Base-by-base conservation (phyloP, 2,113 vertebrate species). In the Xiphophorus maculatus region DNA sequence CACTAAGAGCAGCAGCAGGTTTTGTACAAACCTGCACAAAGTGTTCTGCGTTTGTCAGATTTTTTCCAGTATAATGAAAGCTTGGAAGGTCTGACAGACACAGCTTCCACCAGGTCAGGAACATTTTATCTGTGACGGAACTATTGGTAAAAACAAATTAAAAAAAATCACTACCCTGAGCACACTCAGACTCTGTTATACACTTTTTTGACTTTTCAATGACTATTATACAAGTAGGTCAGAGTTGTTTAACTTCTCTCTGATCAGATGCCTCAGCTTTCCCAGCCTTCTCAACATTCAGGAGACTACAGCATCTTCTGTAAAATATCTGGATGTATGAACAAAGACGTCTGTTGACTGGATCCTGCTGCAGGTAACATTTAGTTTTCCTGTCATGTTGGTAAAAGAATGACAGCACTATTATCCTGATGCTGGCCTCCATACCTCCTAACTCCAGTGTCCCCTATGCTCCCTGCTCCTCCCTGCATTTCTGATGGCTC, bases 401-500 rank as follows among this genome's bases (percentile, higher is more conserved):
- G 33, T 37, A 19, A 25, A 25, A 42, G 64, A 28, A n/a, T 29
- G 58, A 76, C 60, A 67, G 63, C 58, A n/a, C 2, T 48, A 0
- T 30, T 66, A 80, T 37, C 51, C 63, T 2, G 35, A 33, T 28
- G 69, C 32, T 42, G 29, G 51, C 74, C 19, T 60, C 12, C 22
- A 63, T 30, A 19, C 68, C 27, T 70, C n/a, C 3, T 1, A 7
- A 54, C 68, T 44, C 48, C 67, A 51, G 28, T 10, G 25, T 27
- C 13, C 27, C 65, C 76, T 19, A 8, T 62, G 63, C 1, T 48
- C 54, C 3, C 40, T 2, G 3, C 74, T 65, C 58, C 51, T 19
- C 67, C 42, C 30, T 70, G 66, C 76, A 76, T 83, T 74, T 68
- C 42, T 51, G 4, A 60, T 69, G 72, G 76, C 71, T 87, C 67